Base-by-base conservation (phyloP, 2,797 vertebrate species). In the Spheniscus humboldti region DNA sequence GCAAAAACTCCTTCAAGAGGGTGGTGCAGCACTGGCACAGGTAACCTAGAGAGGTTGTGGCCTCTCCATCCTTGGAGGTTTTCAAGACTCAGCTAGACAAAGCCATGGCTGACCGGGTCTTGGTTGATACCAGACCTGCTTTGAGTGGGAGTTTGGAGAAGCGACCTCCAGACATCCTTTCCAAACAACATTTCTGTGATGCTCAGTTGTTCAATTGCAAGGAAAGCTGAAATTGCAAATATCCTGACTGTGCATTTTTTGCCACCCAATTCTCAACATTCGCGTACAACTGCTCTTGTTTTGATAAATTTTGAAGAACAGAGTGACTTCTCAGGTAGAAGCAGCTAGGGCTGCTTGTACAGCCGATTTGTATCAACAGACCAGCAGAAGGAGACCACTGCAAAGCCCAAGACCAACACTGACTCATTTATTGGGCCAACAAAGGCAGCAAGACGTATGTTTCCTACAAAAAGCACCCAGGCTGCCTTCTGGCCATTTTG, bases 231-330 rank as follows among this genome's bases (percentile, higher is more conserved):
- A 80, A 25, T 20, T 81, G 41, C 57, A 88, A 30, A 68, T 75
- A 22, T 7, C 63, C 48, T 64, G 75, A 9, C 39, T 48, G 20
- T 19, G 5, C 25, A 18, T 37, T 22, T 43, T 82, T 87, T 23
- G 31, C 35, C 47, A 47, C 39, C 17, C 55, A 35, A 0, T 75
- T 90, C 33, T 91, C 66, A 81, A 3, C 0, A 0, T 7, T 78
- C 23, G 5, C 20, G 24, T 52, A 78, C 45, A 68, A 45, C 35
- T 39, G 18, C 53, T 86, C 18, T n/a, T 48, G 20, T 63, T 86
- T 35, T 75, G 59, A 39, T 48, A 41, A 28, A 30, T 62, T 79
- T 63, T 69, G 55, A 76, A 52, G 23, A 72, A 8, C 11, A 13
- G 43, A 13, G 20, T 27, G 60, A 83, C 50, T 67, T 75, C 25